Evolutionary conservation across 2,797 vertebrate genomes (phyloP).

Genomic region (Clangula hyemalis): DNA sequence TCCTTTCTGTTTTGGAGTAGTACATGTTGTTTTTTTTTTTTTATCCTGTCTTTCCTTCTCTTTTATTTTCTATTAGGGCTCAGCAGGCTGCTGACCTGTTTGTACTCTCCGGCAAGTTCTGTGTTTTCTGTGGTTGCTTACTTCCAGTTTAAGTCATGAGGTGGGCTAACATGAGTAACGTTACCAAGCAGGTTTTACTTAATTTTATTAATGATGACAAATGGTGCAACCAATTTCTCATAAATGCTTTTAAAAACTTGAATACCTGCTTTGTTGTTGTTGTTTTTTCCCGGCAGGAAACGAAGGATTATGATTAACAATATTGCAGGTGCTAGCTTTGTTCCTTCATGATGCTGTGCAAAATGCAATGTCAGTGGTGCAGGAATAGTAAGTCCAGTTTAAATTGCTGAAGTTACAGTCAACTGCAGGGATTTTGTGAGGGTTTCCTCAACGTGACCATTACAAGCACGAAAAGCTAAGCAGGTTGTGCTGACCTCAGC

Average conservation of each 20-base stretch:
- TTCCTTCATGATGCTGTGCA: neutral
- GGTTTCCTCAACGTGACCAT: neutral
- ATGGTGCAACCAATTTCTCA: neutral
- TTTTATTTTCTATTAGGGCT: neutral
- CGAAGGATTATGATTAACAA: neutral
- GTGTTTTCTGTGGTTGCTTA: neutral
- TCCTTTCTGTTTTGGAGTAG: neutral
- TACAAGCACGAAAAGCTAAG: constrained; percentile 16
- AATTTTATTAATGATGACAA: neutral
- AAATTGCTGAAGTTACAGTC: neutral
- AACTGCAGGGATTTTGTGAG: neutral
- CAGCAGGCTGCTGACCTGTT: neutral
- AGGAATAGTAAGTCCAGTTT: neutral
- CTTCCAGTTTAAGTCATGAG: neutral
- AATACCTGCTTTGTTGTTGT: neutral
- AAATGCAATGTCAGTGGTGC: neutral
- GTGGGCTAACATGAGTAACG: fast-evolving
- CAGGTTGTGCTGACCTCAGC: neutral
- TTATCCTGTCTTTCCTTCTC: neutral
- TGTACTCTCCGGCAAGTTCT: neutral
- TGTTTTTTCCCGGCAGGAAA: neutral
- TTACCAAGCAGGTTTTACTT: neutral
- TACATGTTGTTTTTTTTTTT: neutral
- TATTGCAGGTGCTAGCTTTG: neutral
- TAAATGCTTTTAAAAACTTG: neutral